Conservation (phyloP, 2,797 vertebrate species). For the Babyrousa celebensis region DNA sequence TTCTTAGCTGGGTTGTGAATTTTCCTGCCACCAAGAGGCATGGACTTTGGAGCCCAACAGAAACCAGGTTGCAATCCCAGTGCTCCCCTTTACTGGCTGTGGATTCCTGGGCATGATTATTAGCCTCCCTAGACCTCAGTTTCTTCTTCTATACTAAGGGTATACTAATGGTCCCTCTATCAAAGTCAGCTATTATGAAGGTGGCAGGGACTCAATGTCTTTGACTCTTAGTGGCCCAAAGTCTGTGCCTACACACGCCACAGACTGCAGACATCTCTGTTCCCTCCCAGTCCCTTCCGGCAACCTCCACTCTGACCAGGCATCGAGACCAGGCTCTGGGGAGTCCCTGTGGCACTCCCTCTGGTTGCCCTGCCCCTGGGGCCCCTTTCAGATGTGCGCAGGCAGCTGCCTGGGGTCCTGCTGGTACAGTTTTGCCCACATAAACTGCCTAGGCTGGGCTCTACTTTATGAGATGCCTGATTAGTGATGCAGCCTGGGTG, state of each 20-base stretch:
- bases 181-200: neutral
- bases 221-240: neutral
- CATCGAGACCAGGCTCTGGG: neutral
- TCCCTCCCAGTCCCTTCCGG: neutral
- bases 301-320: neutral
- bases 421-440: neutral
- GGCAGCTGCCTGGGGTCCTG: neutral
- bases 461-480: neutral
- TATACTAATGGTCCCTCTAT: neutral
- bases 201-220: neutral
- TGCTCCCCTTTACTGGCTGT: neutral
- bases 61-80: neutral
- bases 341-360: neutral
- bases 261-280: neutral
- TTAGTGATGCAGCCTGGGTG: neutral
- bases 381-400: neutral
- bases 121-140: neutral
- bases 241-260: neutral
- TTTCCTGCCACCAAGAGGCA: neutral
- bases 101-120: neutral
- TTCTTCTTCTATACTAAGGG: neutral
- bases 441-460: neutral
- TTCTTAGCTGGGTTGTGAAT: neutral
- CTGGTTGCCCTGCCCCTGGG: neutral
- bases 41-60: neutral